These are phyloP conservation scores for Notamacropus eugenii DNA, from an alignment of 2,797 vertebrate genomes.

Conservation along the genomic window DNA sequence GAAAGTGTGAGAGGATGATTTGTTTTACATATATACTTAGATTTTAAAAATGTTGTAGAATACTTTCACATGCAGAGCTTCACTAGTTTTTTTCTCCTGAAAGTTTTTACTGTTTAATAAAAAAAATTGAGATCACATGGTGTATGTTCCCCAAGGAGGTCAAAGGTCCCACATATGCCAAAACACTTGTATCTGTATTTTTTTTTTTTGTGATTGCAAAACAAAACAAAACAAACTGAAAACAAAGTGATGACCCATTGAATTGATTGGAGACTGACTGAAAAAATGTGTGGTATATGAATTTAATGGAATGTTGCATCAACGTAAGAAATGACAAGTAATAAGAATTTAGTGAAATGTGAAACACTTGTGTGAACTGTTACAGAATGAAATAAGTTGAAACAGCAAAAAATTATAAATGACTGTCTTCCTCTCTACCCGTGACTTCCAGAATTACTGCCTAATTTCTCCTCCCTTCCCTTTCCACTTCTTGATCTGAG, in stretches of 20 bases:
- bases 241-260: neutral
- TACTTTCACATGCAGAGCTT: neutral
- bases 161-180: neutral
- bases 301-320: neutral
- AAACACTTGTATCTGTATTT: neutral
- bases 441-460: neutral
- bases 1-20: neutral
- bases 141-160: neutral
- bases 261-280: neutral
- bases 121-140: neutral
- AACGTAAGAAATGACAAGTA: neutral
- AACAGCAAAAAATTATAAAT: neutral
- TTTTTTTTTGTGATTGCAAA: neutral
- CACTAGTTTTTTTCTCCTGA: neutral
- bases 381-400: neutral
- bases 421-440: neutral
- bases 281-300: neutral
- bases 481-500: neutral
- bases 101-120: neutral
- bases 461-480: neutral
- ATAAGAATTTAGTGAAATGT: neutral
- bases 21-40: no score
- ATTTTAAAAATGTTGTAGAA: neutral
- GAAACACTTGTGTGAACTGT: neutral
- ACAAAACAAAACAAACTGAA: neutral